Percentiles rank a stretch among this genome's conserved stretches.
phyloP scores from a whole-genome alignment of 2,797 vertebrate genomes.

The Sarcoramphus papa region DNA sequence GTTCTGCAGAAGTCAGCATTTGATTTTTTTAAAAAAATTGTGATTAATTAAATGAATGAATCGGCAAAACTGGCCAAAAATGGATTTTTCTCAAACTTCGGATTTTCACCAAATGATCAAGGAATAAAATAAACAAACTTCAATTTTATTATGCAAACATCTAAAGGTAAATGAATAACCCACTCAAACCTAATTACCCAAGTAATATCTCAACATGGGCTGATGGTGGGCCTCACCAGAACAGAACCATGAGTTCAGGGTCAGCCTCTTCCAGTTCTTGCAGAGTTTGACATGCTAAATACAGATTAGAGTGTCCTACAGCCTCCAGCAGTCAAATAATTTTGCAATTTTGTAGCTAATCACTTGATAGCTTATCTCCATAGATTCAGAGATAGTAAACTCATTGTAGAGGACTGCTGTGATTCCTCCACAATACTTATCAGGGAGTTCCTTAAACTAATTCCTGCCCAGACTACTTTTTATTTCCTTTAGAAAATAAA shows the following conservation, averaged over 20 bases:
- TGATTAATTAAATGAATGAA: background rate
- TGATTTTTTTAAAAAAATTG: background rate
- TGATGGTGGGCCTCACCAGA: background rate
- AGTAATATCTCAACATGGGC: background rate
- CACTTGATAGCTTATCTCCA: background rate
- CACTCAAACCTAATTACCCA: background rate
- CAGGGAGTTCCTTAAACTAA: background rate
- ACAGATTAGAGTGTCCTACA: background rate
- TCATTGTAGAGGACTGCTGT: background rate
- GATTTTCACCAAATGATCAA: background rate
- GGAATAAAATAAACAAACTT: background rate
- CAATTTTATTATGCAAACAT: background rate
- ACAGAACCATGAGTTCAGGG: background rate
- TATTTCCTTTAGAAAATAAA: background rate
- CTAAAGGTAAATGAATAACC: background rate
- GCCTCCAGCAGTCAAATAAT: background rate
- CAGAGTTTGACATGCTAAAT: background rate
- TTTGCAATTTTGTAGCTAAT: background rate
- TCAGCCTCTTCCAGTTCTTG: background rate
- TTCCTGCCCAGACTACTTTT: background rate
- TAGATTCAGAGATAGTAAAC: background rate
- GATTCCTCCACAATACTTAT: background rate
- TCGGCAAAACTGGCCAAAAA: background rate
- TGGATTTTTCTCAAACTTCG: background rate
- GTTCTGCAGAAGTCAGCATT: constrained; percentile 29